Evolutionary conservation across 1,140 invertebrate species (phyloP).

Genomic region (Gryon sp.): DNA sequence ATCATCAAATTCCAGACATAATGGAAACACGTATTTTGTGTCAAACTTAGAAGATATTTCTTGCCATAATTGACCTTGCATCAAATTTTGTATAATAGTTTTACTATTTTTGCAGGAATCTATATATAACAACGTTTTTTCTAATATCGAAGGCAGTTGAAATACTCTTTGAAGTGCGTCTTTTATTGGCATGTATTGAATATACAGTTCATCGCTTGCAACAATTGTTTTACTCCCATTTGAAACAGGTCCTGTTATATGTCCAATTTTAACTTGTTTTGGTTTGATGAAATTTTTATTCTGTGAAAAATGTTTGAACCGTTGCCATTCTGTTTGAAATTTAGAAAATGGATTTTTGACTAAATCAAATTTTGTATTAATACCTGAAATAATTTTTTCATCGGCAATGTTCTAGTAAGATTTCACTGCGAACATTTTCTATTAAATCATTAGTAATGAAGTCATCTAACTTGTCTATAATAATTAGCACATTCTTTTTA

Average conservation of each 20-base stretch:
- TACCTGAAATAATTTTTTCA: too few relatives aligned
- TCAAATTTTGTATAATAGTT: background rate
- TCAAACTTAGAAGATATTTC: background rate
- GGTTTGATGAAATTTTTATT: background rate
- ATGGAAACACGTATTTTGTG: background rate
- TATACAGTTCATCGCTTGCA: background rate
- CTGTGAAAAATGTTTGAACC: background rate
- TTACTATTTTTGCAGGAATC: background rate
- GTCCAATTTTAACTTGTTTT: background rate
- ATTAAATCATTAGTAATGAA: too few relatives aligned
- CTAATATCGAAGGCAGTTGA: background rate
- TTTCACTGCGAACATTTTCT: too few relatives aligned
- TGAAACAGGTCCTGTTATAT: background rate
- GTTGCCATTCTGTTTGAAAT: background rate
- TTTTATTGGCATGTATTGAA: background rate
- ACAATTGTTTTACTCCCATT: background rate
- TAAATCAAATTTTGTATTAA: too few relatives aligned
- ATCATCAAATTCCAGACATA: constrained; percentile 3
- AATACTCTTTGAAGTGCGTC: background rate
- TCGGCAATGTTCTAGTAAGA: too few relatives aligned
- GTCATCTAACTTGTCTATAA: too few relatives aligned
- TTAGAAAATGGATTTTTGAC: background rate
- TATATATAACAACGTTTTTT: background rate
- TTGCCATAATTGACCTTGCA: background rate
- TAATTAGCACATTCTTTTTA: too few relatives aligned